Evolutionary conservation across 2,888 invertebrate genomes (phyloP).

Genomic region (Agrochola circellaris): DNA sequence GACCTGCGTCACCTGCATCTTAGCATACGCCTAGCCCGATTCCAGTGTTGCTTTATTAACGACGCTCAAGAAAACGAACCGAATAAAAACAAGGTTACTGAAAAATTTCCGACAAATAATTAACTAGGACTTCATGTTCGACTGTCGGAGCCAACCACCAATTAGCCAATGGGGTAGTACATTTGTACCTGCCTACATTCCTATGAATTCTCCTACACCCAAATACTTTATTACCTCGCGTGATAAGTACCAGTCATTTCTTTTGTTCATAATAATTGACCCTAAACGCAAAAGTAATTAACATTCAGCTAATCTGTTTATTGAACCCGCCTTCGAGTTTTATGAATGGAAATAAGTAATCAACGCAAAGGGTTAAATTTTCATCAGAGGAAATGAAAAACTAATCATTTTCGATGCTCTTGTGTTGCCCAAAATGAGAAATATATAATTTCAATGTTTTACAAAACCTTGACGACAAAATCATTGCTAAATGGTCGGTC

Average conservation of each 20-base stretch:
- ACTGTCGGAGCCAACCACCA: neutral
- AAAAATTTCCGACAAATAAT: neutral
- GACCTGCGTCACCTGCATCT: no score
- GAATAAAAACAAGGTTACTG: neutral
- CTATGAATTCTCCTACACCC: neutral
- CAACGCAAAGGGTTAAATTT: conserved; percentile 7
- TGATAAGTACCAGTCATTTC: conserved; percentile 44
- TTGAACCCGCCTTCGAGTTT: conserved; percentile 28
- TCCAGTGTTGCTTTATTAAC: no score
- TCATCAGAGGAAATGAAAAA: conserved; percentile 10
- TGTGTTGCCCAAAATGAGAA: conserved; percentile 3
- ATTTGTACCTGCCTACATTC: neutral
- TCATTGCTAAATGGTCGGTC: neutral
- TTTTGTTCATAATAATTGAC: conserved; percentile 34
- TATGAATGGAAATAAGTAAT: conserved; percentile 33
- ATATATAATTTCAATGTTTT: neutral
- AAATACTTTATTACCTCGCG: conserved; percentile 48
- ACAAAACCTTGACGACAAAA: neutral
- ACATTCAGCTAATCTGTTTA: conserved; percentile 43
- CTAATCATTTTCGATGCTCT: neutral
- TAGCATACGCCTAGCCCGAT: no score
- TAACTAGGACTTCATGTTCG: neutral
- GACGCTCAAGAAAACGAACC: neutral
- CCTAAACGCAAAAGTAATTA: conserved; percentile 40
- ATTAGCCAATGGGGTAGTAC: conserved; percentile 5